phyloP scores from a whole-genome alignment of 2,113 vertebrate species.

The Lethenteron camtschaticum region DNA sequence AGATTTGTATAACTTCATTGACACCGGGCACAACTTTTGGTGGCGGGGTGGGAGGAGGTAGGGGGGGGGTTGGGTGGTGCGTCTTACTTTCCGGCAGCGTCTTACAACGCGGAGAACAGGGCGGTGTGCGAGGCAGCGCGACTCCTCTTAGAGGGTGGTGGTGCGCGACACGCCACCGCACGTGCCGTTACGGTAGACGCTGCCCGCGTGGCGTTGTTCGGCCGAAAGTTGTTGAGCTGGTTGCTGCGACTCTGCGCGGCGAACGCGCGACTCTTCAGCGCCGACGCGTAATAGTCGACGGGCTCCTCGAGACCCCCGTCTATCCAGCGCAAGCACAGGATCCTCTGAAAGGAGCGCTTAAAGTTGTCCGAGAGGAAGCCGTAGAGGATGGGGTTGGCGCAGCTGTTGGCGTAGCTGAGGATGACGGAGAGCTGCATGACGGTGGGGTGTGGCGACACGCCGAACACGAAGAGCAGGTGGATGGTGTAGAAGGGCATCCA shows the following conservation, averaged over 20 bases:
- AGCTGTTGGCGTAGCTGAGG: slow-evolving; percentile 62
- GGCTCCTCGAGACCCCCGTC: slow-evolving; percentile 54
- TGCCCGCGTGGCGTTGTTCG: slow-evolving; percentile 39
- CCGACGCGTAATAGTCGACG: slow-evolving; percentile 62
- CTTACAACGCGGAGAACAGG: neutral
- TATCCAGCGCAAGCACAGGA: slow-evolving; percentile 62
- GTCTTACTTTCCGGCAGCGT: no score
- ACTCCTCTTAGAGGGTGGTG: slow-evolving; percentile 18
- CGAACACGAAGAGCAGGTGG: slow-evolving; percentile 56
- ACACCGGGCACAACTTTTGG: no score
- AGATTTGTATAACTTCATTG: no score
- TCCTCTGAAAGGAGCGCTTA: slow-evolving; percentile 56
- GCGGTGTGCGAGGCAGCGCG: neutral
- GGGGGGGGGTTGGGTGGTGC: no score
- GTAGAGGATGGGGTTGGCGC: slow-evolving; percentile 64
- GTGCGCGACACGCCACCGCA: slow-evolving; percentile 38
- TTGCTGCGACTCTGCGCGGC: slow-evolving; percentile 32
- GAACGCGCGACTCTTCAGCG: slow-evolving; percentile 55
- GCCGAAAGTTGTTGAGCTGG: slow-evolving; percentile 30
- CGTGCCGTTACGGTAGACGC: slow-evolving; percentile 47
- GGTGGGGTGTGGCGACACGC: slow-evolving; percentile 46
- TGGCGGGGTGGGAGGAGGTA: no score
- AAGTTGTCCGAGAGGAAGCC: slow-evolving; percentile 75
- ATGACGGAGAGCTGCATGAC: slow-evolving; percentile 63
- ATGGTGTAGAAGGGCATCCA: slow-evolving; percentile 77